Percentiles rank a stretch among this genome's conserved stretches.
phyloP scores from a whole-genome alignment of 2,888 invertebrate species.

The Pimpla rufipes region DNA sequence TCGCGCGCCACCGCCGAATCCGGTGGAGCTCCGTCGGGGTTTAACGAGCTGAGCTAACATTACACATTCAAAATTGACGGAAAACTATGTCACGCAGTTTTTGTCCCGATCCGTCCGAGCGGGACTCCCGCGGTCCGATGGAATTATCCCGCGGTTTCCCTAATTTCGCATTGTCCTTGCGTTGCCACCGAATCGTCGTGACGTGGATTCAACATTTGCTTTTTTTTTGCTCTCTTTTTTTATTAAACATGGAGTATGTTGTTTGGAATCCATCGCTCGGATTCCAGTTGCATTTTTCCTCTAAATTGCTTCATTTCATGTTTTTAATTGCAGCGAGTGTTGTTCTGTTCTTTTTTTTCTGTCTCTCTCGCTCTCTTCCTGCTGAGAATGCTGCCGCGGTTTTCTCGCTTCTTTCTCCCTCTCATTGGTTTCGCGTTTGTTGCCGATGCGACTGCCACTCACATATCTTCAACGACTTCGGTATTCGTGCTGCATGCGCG shows the following conservation, averaged over 20 bases:
- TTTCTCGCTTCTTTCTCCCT: conserved; percentile 23
- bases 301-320: conserved; percentile 23
- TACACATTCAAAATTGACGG: neutral
- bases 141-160: neutral
- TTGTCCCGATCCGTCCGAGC: neutral
- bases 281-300: neutral
- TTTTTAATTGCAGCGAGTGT: conserved; percentile 7
- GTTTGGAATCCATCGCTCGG: conserved; percentile 12
- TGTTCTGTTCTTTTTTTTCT: conserved; percentile 12
- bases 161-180: conserved; percentile 8
- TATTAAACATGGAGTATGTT: conserved; percentile 26
- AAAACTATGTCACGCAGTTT: neutral
- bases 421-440: conserved; percentile 28
- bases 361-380: neutral
- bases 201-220: neutral
- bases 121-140: neutral
- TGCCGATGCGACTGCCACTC: conserved; percentile 11
- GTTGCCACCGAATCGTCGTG: neutral
- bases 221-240: conserved; percentile 12
- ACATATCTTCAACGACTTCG: conserved; percentile 18
- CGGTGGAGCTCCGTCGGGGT: neutral
- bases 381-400: conserved; percentile 25
- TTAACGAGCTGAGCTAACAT: neutral
- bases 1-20: neutral
- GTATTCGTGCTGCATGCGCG: neutral